Conservation (phyloP, 2,888 invertebrate species). For the Macrophya alboannulata region DNA sequence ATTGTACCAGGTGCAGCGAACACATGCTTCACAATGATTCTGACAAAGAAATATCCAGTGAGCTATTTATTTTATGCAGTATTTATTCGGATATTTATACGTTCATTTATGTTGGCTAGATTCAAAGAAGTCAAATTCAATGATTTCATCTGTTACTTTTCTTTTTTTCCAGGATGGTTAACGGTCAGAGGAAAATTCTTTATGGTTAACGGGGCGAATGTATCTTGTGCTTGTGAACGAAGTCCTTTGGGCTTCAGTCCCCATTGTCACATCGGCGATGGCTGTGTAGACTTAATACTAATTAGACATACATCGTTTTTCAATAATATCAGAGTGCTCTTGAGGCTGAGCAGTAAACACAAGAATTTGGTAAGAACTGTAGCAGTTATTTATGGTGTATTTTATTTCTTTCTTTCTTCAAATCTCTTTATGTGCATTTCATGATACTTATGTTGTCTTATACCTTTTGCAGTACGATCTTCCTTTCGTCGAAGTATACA, state of each 20-base stretch:
- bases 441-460: neutral
- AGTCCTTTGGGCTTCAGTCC: slow-evolving; percentile 91
- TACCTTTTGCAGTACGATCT: slow-evolving; percentile 83
- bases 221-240: slow-evolving; percentile 88
- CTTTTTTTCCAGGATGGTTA: slow-evolving; percentile 80
- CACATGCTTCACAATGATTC: slow-evolving; percentile 70
- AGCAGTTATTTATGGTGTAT: neutral
- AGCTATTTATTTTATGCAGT: slow-evolving; percentile 59
- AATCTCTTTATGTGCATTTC: neutral
- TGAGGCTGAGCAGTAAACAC: slow-evolving; percentile 84
- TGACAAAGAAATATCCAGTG: slow-evolving; percentile 75
- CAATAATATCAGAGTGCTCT: slow-evolving; percentile 87
- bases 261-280: slow-evolving; percentile 90
- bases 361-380: slow-evolving; percentile 84
- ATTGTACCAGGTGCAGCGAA: slow-evolving; percentile 79
- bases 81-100: neutral
- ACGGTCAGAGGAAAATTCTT: slow-evolving; percentile 88
- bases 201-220: slow-evolving; percentile 90
- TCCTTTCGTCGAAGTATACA: slow-evolving; percentile 88
- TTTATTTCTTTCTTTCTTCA: slow-evolving; percentile 10
- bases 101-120: neutral
- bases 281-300: slow-evolving; percentile 89
- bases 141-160: neutral
- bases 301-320: slow-evolving; percentile 87
- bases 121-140: neutral